Percentiles rank a stretch among this genome's conserved stretches.
Evolutionary conservation across 2,888 invertebrate genomes (phyloP).

Genomic region (Harpalus rufipes): DNA sequence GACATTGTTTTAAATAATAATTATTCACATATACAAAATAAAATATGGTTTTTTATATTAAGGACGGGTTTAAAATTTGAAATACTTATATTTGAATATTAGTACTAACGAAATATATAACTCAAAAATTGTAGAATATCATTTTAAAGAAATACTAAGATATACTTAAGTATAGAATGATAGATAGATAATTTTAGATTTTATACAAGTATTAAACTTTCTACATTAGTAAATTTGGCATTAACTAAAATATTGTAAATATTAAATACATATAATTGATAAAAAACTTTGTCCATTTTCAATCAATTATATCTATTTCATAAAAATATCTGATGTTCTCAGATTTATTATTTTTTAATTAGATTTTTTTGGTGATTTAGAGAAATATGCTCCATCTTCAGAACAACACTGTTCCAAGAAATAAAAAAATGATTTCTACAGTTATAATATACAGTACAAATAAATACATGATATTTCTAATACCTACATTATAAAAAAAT

Average conservation of each 20-base stretch:
- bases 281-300: slow-evolving; percentile 1
- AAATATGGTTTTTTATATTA: not conserved
- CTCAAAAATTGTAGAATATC: slow-evolving; percentile 41
- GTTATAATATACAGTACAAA: slow-evolving; percentile 19
- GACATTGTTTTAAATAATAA: too few relatives aligned
- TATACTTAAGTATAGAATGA: slow-evolving; percentile 5
- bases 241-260: slow-evolving; percentile 16
- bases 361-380: not conserved
- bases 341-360: slow-evolving; percentile 1
- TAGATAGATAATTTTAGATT: slow-evolving; percentile 30
- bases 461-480: not conserved
- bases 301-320: not conserved
- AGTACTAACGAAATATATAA: slow-evolving; percentile 28
- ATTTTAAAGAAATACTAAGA: slow-evolving; percentile 38
- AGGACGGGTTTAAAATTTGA: slow-evolving; percentile 20
- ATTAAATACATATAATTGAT: slow-evolving; percentile 20
- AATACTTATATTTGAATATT: not conserved
- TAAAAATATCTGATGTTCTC: too few relatives aligned
- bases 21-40: too few relatives aligned
- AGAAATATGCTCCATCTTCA: not conserved
- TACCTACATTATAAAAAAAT: slow-evolving; percentile 12
- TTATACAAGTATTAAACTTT: slow-evolving; percentile 33
- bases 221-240: slow-evolving; percentile 39
- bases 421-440: slow-evolving; percentile 5
- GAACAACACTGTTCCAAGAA: not conserved